Evolutionary conservation across 2,888 invertebrate species (phyloP), one percentile per base, ranked within the genome.

Genomic region (Neelides folsomi): DNA sequence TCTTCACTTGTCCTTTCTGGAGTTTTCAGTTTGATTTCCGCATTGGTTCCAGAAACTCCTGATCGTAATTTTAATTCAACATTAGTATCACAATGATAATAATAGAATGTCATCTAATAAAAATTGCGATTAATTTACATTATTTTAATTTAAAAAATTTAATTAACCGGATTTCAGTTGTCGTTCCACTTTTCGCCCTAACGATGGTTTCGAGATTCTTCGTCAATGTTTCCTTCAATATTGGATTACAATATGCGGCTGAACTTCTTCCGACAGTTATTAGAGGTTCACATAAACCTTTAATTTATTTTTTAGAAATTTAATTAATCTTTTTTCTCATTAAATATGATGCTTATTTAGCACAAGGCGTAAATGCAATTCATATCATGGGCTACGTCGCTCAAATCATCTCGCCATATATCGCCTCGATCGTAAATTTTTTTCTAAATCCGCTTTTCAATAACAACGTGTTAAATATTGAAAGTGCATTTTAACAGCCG

Each of bases 181-280:
- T 8, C 1, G 37, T 44, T 2, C 39, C 40, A 10, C 18, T 45
- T 10, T 42, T 54, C 10, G 38, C 51, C 5, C 19, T 87, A 48
- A 88, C 88, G 7, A 86, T 90, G 56, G 73, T 83, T 55, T 88
- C 88, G 3, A 74, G 89, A 15, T 87, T 89, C 63, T 83, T 85
- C 57, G 83, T 89, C 10, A 89, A 88, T 69, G 86, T 88, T 47
- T 84, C 88, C 0, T 89, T 89, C 71, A 89, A 88, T 70, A 88
- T 89, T 58, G 87, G 88, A 0, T 76, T 89, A 1, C 89, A 89
- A 63, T 90, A 88, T 70, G 88, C 87, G 0, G 88, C 89, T 0
- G 89, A 90, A 68, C 70, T 90, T 12, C 68, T 89, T 9, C 89
- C 89, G 0, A 90, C 89, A 0, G 87, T 88, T 1, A 86, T 90